Evolutionary conservation across 1,140 invertebrate genomes (phyloP).

Genomic region (Galendromus occidentalis): DNA sequence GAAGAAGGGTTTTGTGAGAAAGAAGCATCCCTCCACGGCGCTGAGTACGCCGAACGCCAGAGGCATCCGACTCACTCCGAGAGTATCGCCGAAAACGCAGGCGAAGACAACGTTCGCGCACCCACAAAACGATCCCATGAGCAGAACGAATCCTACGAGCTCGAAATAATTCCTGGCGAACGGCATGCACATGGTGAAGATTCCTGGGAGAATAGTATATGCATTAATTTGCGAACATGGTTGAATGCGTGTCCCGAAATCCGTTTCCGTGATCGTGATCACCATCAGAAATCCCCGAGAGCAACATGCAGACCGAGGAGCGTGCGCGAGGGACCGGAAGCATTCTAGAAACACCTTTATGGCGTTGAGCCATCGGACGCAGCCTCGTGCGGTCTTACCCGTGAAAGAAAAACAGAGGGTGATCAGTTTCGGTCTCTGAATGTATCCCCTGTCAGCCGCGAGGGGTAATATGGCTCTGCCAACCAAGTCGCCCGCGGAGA

Average conservation of each 20-base stretch:
- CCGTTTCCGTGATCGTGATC: no score
- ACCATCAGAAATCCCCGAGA: no score
- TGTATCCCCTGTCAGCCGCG: neutral
- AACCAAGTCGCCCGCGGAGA: neutral
- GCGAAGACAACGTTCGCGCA: neutral
- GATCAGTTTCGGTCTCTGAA: neutral
- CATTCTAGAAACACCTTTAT: no score
- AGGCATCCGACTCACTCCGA: neutral
- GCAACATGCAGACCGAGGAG: no score
- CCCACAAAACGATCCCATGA: neutral
- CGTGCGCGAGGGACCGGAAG: no score
- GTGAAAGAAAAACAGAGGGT: neutral
- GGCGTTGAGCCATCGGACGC: no score
- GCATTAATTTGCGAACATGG: no score
- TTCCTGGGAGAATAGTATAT: neutral
- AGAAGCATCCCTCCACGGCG: neutral
- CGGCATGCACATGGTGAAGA: neutral
- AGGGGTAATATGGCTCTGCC: neutral
- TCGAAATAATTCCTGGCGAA: neutral
- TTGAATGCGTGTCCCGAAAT: no score
- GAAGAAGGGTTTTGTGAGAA: neutral
- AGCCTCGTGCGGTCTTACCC: neutral
- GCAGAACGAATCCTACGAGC: neutral
- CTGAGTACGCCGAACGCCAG: neutral
- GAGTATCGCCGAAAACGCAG: neutral